phyloP scores from a whole-genome alignment of 2,113 vertebrate species.

The Phyllostomus discolor region DNA sequence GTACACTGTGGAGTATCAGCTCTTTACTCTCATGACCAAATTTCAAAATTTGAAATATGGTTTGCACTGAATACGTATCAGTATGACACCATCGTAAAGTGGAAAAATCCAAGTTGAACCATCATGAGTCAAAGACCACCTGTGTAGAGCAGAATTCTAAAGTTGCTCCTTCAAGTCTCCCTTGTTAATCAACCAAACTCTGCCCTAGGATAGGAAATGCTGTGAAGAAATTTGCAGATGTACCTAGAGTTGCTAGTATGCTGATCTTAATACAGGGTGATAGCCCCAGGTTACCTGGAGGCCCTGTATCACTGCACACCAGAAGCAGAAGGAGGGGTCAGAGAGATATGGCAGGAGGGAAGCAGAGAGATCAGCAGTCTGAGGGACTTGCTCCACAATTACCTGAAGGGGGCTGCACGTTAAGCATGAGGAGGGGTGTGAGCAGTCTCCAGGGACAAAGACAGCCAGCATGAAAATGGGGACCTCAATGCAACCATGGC shows the following conservation, averaged over 20 bases:
- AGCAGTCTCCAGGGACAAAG: not conserved
- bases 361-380: not conserved
- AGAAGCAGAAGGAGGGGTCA: not conserved
- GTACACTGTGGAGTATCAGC: not conserved
- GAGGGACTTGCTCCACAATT: rapidly evolving
- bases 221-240: not conserved
- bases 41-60: not conserved
- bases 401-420: not conserved
- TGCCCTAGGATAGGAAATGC: not conserved
- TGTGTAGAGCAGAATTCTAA: not conserved
- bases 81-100: not conserved
- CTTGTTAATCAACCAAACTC: not conserved
- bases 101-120: not conserved
- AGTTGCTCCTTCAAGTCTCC: not conserved
- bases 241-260: not conserved
- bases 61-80: not conserved
- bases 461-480: not conserved
- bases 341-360: not conserved
- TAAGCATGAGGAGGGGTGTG: not conserved
- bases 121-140: not conserved
- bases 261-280: not conserved
- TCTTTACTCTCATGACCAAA: not conserved
- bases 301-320: too few relatives aligned
- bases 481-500: too few relatives aligned
- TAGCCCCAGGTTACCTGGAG: not conserved